Percentiles rank a stretch among this genome's conserved stretches.
Conservation (phyloP, 1,140 invertebrate species). For the Pseudomyrmex pallidus region DNA sequence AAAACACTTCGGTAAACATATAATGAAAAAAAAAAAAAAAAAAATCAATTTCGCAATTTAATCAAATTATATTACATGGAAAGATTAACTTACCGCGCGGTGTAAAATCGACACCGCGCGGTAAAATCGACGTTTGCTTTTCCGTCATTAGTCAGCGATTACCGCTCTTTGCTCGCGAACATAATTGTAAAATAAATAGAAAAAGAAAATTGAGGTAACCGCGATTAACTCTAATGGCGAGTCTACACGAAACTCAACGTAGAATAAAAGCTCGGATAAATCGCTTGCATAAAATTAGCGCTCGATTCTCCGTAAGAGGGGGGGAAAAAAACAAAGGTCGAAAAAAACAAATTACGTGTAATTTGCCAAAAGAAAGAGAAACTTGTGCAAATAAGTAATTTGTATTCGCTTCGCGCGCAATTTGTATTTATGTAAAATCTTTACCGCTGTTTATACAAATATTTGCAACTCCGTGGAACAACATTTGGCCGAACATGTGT, state of each 20-base stretch:
- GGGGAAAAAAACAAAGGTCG: constrained; percentile 2
- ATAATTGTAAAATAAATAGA: constrained; percentile 25
- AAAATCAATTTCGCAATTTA: no score
- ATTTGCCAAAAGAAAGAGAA: no score
- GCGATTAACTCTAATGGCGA: constrained; percentile 6
- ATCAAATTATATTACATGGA: no score
- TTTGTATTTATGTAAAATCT: not conserved
- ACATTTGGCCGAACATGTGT: not conserved
- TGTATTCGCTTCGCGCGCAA: not conserved
- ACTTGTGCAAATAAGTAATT: no score
- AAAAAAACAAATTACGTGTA: not conserved
- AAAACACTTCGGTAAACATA: not conserved
- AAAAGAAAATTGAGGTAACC: not conserved
- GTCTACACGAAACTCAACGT: not conserved
- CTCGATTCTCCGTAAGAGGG: not conserved
- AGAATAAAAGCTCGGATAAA: not conserved
- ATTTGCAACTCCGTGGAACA: no score
- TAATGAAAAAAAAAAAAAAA: not conserved
- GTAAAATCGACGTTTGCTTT: not conserved
- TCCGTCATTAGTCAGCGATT: constrained; percentile 10
- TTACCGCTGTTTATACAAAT: not conserved
- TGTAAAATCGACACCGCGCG: not conserved
- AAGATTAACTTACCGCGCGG: not conserved
- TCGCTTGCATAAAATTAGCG: constrained; percentile 2
- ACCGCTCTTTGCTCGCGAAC: not conserved